phyloP scores from a whole-genome alignment of 2,888 invertebrate species.

The Cybosia mesomella region DNA sequence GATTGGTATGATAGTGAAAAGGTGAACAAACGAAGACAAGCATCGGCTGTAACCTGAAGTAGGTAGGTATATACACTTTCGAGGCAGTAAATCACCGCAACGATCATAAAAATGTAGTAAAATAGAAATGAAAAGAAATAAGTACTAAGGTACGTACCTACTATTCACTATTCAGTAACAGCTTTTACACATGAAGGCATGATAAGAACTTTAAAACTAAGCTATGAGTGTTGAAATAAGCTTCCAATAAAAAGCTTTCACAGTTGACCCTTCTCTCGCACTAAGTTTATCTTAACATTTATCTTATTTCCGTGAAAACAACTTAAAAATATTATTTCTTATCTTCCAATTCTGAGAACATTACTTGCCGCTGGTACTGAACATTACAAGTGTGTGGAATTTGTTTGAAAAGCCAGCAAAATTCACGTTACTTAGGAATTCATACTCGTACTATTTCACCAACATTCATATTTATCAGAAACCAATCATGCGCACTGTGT shows the following conservation, averaged over 20 bases:
- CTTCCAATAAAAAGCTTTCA: constrained; percentile 61
- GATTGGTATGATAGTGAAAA: constrained; percentile 62
- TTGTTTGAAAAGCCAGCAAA: constrained; percentile 28
- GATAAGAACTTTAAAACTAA: constrained; percentile 10
- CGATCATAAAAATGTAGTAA: constrained; percentile 65
- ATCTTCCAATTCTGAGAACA: constrained; percentile 73
- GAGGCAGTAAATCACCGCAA: constrained; percentile 69
- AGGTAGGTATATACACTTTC: constrained; percentile 68
- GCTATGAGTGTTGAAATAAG: constrained; percentile 41
- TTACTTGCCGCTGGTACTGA: constrained; percentile 51
- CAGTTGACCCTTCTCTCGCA: constrained; percentile 60
- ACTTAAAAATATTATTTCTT: constrained; percentile 66
- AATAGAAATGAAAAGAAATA: constrained; percentile 63
- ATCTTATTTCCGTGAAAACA: constrained; percentile 81
- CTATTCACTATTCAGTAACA: constrained; percentile 18
- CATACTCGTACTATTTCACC: constrained; percentile 7
- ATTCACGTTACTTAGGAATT: constrained; percentile 9
- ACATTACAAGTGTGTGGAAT: constrained; percentile 32
- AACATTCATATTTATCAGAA: constrained; percentile 11
- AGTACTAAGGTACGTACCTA: background rate
- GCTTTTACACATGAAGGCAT: constrained; percentile 19
- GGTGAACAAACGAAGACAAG: constrained; percentile 71
- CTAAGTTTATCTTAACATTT: constrained; percentile 75
- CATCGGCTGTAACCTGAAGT: constrained; percentile 66
- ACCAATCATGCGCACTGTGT: constrained; percentile 13